Evolutionary conservation across 2,113 vertebrate genomes (phyloP).

Genomic region (Perca schrenkii): DNA sequence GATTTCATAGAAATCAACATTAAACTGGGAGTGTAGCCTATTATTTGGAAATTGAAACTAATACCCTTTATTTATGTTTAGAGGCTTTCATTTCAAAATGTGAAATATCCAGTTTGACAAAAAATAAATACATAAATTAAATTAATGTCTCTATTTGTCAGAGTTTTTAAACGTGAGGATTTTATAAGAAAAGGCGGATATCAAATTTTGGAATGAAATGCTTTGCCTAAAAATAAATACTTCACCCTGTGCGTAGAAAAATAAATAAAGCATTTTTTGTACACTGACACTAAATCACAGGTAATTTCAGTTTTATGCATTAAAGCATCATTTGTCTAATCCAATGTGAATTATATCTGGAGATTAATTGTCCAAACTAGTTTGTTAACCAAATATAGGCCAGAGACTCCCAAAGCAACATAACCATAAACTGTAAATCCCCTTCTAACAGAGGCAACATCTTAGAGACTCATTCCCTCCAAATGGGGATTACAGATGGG

Average conservation of each 20-base stretch:
- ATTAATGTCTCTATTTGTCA: background rate
- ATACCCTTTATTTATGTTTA: background rate
- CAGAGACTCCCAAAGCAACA: slow-evolving; percentile 58
- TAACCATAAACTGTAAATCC: slow-evolving; percentile 46
- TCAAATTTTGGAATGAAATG: slow-evolving; percentile 22
- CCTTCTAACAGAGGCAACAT: slow-evolving; percentile 62
- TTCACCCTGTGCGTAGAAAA: background rate
- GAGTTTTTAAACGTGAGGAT: background rate
- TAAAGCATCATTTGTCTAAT: slow-evolving; percentile 48
- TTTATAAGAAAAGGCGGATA: background rate
- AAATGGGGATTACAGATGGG: slow-evolving; percentile 79
- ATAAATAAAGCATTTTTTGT: slow-evolving; percentile 40
- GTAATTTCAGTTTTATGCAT: slow-evolving; percentile 10
- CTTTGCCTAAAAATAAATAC: slow-evolving; percentile 5
- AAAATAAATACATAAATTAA: slow-evolving; percentile 30
- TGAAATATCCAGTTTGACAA: slow-evolving; percentile 11
- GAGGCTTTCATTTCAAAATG: slow-evolving; percentile 27
- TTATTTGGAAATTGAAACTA: slow-evolving; percentile 20
- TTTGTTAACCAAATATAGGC: slow-evolving; percentile 30
- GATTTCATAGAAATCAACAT: slow-evolving; percentile 87
- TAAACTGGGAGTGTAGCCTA: slow-evolving; percentile 49
- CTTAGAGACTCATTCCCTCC: slow-evolving; percentile 59
- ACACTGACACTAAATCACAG: slow-evolving; percentile 14
- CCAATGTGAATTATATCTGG: slow-evolving; percentile 47
- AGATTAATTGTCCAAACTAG: slow-evolving; percentile 12